These are phyloP conservation scores for Myotis findleyi DNA, from an alignment of 2,797 vertebrate genomes.

Conservation along the genomic window DNA sequence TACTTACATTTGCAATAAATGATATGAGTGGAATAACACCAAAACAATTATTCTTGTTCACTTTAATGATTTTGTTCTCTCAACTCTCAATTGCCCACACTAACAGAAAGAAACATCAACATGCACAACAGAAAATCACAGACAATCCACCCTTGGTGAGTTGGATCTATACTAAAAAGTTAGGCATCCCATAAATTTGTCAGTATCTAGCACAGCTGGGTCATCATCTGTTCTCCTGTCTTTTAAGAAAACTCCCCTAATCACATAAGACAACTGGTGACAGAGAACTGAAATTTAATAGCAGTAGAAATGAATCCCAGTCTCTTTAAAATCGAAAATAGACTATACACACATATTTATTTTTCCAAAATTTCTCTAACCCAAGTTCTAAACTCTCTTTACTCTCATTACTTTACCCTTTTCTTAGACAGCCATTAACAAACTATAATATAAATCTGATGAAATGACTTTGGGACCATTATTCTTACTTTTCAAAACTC, in stretches of 20 bases:
- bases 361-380: constrained; percentile 16
- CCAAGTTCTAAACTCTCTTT: constrained; percentile 13
- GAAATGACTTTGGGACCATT: neutral
- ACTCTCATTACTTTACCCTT: neutral
- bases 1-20: neutral
- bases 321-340: neutral
- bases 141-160: neutral
- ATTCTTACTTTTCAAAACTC: neutral
- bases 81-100: neutral
- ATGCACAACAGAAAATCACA: neutral
- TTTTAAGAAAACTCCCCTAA: neutral
- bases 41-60: neutral
- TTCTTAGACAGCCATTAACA: neutral
- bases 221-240: neutral
- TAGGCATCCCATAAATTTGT: neutral
- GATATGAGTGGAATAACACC: neutral
- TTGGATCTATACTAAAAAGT: neutral
- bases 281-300: constrained; percentile 16
- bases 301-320: neutral
- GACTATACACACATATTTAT: neutral
- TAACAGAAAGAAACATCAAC: neutral
- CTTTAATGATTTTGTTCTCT: neutral
- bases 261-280: neutral
- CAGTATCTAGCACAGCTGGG: neutral
- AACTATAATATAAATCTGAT: neutral